Base-by-base conservation (phyloP, 2,888 invertebrate species). In the Ischnura elegans region DNA sequence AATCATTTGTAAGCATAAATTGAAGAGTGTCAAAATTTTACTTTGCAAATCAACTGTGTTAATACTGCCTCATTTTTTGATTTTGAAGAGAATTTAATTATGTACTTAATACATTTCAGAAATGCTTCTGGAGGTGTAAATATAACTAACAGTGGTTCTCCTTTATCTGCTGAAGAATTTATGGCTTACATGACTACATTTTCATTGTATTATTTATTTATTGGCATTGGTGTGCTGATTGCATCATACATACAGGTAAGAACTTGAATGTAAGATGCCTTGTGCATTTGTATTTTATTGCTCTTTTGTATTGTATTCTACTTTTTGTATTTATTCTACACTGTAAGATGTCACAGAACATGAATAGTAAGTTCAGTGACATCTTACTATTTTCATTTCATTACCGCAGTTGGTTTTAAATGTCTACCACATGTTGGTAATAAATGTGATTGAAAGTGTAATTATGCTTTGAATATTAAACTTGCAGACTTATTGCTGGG, bases 151-250 rank as follows among this genome's bases (percentile, higher is more conserved):
- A 6, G 8, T 51, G 19, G 29, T 42, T 19, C 51, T 10, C 85
- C 94, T 55, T 93, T 95, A n/a, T 94, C 95, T 4, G 55, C 93
- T 29, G 94, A 95, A n/a, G 94, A 95, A 87, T 95, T 95, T 76
- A 94, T 94, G 42, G 94, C 94, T 3, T 94, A 94, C 47, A 95
- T 96, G 95, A 94, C 95, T 10, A 93, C 93, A 29, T 95, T 95
- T 94, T 95, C 96, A 0, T 85, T 95, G n/a, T 95, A 95, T 93
- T 97, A 96, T 94, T 94, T 96, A 1, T 96, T 95, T 94, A 96
- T 97, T 93, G 96, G 96, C 5, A 95, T 96, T 3, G 96, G 95
- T 13, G 96, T 97, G 93, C 95, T 96, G 93, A 94, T 96, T 66
- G 95, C 96, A 45, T 96, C 96, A 0, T 96, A 96, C 94, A 94